phyloP scores from a whole-genome alignment of 30 jellyfish, hydroid and myxozoan species.

The Turritopsis dohrnii region DNA sequence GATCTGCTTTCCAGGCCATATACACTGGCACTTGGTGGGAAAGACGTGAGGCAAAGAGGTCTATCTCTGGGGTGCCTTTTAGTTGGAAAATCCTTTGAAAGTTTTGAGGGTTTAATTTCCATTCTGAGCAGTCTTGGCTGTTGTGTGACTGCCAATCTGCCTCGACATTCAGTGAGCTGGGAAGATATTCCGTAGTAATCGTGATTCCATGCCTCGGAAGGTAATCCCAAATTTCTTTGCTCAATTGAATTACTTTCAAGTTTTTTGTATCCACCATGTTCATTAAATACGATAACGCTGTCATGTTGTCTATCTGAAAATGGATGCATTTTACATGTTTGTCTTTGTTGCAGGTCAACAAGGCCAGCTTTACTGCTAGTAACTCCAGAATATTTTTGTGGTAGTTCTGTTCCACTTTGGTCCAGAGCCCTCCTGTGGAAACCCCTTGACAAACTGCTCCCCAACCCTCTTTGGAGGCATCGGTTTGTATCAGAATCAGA shows the following conservation, averaged over 20 bases:
- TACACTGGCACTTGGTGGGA: constrained; percentile 36
- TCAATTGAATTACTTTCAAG: background rate
- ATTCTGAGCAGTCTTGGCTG: too few relatives aligned
- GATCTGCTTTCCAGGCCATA: constrained; percentile 45
- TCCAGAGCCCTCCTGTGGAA: constrained; percentile 20
- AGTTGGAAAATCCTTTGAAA: constrained; percentile 22
- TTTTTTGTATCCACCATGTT: background rate
- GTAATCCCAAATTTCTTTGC: background rate
- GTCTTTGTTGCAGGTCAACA: constrained; percentile 5
- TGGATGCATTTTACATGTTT: too few relatives aligned
- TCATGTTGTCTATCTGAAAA: constrained; percentile 19
- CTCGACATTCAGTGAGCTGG: background rate
- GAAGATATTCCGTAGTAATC: background rate
- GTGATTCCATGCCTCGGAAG: background rate
- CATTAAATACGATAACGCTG: constrained; percentile 6
- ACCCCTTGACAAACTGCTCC: constrained; percentile 14
- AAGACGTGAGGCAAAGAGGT: constrained; percentile 44
- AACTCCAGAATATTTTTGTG: constrained; percentile 12
- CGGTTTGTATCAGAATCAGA: background rate
- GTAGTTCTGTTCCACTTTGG: constrained; percentile 11
- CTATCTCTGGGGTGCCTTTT: constrained; percentile 22
- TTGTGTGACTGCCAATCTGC: background rate
- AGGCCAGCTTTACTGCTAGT: constrained; percentile 15
- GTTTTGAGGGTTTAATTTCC: too few relatives aligned
- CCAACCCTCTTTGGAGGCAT: constrained; percentile 13